Evolutionary conservation across 1,140 invertebrate genomes (phyloP).

Genomic region (Amphibalanus amphitrite): DNA sequence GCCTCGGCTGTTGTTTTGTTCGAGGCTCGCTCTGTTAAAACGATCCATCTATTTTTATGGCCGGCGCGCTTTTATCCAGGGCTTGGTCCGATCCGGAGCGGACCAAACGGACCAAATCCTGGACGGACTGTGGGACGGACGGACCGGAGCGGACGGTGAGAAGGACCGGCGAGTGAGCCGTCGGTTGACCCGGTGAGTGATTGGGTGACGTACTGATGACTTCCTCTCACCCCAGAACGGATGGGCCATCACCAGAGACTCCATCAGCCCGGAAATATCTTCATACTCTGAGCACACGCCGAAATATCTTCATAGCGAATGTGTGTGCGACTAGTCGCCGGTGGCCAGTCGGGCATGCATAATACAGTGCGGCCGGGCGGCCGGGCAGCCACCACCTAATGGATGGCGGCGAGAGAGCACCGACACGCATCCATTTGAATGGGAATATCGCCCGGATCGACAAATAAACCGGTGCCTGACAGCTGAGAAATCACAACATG

Average conservation of each 20-base stretch:
- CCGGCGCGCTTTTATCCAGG: background rate
- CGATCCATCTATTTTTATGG: background rate
- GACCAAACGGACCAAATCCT: too few relatives aligned
- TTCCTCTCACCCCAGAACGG: too few relatives aligned
- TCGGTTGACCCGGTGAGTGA: too few relatives aligned
- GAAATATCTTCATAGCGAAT: background rate
- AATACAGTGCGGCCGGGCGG: background rate
- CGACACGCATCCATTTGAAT: background rate
- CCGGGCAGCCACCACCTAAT: background rate
- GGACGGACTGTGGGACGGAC: too few relatives aligned
- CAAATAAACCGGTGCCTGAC: background rate
- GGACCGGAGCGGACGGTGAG: too few relatives aligned
- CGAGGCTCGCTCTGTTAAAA: background rate
- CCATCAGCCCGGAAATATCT: background rate
- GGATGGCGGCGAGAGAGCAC: background rate
- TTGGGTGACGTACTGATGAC: too few relatives aligned
- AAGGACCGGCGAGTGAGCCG: too few relatives aligned
- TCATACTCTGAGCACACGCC: too few relatives aligned
- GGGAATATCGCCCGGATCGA: background rate
- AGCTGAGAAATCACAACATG: slow-evolving; percentile 1
- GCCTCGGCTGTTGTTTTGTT: background rate
- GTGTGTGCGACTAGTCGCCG: too few relatives aligned
- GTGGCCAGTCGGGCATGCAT: background rate
- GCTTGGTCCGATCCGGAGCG: background rate
- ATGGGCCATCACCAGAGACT: background rate